Evolutionary conservation across 2,797 vertebrate species (phyloP).

Genomic region (Thripadectes ignobilis): DNA sequence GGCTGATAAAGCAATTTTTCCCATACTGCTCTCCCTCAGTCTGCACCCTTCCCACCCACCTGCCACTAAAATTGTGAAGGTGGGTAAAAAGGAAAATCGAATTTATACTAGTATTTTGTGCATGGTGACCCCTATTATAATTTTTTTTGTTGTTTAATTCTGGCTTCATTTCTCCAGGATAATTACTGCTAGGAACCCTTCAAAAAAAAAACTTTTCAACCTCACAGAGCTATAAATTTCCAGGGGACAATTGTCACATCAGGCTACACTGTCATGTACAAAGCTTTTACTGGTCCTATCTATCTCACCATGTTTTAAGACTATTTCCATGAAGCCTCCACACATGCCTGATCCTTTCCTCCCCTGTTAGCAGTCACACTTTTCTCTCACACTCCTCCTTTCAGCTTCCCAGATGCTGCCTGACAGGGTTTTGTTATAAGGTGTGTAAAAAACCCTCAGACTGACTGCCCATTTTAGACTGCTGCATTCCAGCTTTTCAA

Average conservation of each 20-base stretch:
- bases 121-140: not conserved
- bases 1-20: conserved; percentile 15
- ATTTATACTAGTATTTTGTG: not conserved
- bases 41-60: not conserved
- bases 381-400: not conserved
- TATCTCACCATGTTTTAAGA: not conserved
- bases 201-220: not conserved
- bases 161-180: not conserved
- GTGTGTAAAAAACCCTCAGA: not conserved
- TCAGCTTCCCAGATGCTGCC: not conserved
- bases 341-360: not conserved
- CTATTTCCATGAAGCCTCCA: not conserved
- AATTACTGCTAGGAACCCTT: conserved; percentile 39
- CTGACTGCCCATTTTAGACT: not conserved
- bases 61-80: not conserved
- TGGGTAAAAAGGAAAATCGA: not conserved
- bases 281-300: not conserved
- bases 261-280: not conserved
- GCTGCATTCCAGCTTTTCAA: not conserved
- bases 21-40: not conserved
- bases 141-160: not conserved
- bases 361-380: not conserved
- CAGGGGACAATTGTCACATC: not conserved
- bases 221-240: not conserved
- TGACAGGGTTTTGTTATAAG: conserved; percentile 38